Percentiles rank a stretch among this genome's conserved stretches.
Conservation (phyloP, 2,797 vertebrate genomes). For the Eurystomus glaucurus region DNA sequence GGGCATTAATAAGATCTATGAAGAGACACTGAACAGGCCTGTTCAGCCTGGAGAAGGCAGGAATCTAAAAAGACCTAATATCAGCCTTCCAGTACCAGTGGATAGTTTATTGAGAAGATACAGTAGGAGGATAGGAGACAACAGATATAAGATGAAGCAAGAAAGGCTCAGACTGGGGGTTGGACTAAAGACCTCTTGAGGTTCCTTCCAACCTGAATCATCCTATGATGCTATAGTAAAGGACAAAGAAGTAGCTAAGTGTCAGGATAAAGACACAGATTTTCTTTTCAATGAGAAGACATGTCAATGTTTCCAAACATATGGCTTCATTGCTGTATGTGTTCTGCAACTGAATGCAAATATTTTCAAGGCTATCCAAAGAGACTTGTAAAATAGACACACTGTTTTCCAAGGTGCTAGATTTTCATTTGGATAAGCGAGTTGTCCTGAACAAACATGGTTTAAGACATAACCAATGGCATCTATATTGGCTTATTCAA, state of each 20-base stretch:
- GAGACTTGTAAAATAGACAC: neutral
- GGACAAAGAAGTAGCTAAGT: neutral
- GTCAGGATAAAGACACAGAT: neutral
- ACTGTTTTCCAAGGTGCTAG: neutral
- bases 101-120: neutral
- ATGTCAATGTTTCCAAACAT: neutral
- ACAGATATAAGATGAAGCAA: neutral
- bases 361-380: neutral
- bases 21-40: neutral
- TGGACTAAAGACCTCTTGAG: neutral
- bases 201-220: neutral
- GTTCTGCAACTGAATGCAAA: neutral
- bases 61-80: neutral
- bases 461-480: neutral
- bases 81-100: neutral
- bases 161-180: neutral
- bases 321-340: neutral
- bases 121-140: neutral
- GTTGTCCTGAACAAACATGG: neutral
- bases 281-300: neutral
- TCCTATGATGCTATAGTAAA: neutral
- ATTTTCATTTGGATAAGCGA: neutral
- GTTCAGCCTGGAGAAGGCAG: neutral
- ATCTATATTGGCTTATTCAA: neutral
- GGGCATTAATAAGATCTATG: neutral